Evolutionary conservation across 2,888 invertebrate genomes (phyloP).

Genomic region (Oscheius sp.): DNA sequence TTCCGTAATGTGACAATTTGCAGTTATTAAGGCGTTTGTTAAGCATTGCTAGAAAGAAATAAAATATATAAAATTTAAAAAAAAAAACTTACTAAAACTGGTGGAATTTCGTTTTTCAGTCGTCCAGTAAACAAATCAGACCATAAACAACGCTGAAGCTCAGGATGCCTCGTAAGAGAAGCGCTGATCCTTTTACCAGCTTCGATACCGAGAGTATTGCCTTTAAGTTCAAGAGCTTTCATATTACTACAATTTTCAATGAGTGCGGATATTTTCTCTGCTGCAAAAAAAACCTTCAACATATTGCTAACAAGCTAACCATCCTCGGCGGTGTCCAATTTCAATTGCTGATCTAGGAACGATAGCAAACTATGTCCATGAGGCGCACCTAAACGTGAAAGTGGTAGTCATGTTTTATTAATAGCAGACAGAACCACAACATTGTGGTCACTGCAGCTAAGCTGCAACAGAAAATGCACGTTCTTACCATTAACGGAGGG

Average conservation of each 20-base stretch:
- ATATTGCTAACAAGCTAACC: slow-evolving; percentile 27
- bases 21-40: slow-evolving; percentile 84
- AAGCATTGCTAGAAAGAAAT: slow-evolving; percentile 78
- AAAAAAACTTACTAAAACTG: slow-evolving; percentile 81
- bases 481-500: no score
- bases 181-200: slow-evolving; percentile 58
- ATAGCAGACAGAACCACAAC: no score
- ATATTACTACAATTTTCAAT: slow-evolving; percentile 25
- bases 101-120: slow-evolving; percentile 92
- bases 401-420: no score
- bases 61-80: not conserved
- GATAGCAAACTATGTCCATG: no score
- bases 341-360: slow-evolving; percentile 41
- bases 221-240: slow-evolving; percentile 59
- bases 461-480: no score
- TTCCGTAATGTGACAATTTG: slow-evolving; percentile 84
- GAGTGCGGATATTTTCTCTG: not conserved
- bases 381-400: no score
- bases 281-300: not conserved
- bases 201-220: slow-evolving; percentile 65
- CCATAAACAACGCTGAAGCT: slow-evolving; percentile 82
- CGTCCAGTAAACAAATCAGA: slow-evolving; percentile 97
- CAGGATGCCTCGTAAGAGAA: slow-evolving; percentile 46
- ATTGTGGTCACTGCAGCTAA: no score
- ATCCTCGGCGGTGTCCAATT: slow-evolving; percentile 42